Evolutionary conservation across 1,140 invertebrate species (phyloP).

Genomic region (Pinna nobilis): DNA sequence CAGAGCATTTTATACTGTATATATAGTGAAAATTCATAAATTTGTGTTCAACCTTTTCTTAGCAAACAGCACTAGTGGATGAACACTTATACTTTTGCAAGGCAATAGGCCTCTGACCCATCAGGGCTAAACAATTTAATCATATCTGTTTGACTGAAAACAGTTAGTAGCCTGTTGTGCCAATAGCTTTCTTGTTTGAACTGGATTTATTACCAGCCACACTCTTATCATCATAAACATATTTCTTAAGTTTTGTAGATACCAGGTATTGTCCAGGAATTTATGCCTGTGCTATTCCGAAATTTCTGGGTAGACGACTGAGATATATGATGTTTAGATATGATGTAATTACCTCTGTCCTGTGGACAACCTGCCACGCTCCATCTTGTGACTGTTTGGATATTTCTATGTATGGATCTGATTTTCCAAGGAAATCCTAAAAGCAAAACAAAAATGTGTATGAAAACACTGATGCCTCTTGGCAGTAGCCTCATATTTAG

Average conservation of each 20-base stretch:
- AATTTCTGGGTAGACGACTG: not conserved
- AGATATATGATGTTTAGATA: not conserved
- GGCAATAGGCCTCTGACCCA: too few species aligned
- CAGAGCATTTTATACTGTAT: too few species aligned
- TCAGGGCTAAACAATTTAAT: too few species aligned
- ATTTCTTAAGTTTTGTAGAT: too few species aligned
- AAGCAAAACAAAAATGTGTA: conserved; percentile 3
- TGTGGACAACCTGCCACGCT: conserved; percentile 62
- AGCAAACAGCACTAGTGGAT: too few species aligned
- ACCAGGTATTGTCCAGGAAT: not conserved
- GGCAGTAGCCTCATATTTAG: too few species aligned
- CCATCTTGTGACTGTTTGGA: conserved; percentile 75
- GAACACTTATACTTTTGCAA: too few species aligned
- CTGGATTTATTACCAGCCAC: not conserved
- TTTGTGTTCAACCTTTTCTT: too few species aligned
- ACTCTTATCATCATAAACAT: not conserved
- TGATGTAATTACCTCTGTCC: conserved; percentile 60
- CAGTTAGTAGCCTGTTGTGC: too few species aligned
- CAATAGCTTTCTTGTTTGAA: too few species aligned
- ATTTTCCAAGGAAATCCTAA: conserved; percentile 79
- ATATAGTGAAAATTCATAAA: too few species aligned
- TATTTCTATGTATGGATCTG: conserved; percentile 79
- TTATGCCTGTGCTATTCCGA: not conserved
- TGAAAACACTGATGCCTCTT: not conserved
- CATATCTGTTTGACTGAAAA: too few species aligned